phyloP scores from a whole-genome alignment of 2,888 invertebrate genomes.

The Agonopterix alstromeriana region DNA sequence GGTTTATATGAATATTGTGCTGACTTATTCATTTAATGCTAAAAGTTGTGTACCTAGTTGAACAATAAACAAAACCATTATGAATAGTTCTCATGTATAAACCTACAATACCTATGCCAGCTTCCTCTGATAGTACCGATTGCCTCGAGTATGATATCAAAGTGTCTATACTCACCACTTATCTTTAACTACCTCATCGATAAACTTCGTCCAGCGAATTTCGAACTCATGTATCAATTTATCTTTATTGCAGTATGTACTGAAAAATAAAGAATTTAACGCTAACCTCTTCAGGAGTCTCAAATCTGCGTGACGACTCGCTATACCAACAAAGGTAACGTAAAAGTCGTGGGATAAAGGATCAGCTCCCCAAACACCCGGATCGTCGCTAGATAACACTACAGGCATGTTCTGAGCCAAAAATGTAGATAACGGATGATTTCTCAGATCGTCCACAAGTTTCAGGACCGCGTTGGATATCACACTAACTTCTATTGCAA shows the following conservation, averaged over 20 bases:
- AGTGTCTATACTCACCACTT: slow-evolving; percentile 16
- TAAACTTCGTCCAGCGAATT: slow-evolving; percentile 57
- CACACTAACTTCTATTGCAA: slow-evolving; percentile 86
- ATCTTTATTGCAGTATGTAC: slow-evolving; percentile 70
- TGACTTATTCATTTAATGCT: too few species aligned
- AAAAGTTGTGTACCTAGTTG: too few species aligned
- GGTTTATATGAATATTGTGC: too few species aligned
- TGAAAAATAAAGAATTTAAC: slow-evolving; percentile 83
- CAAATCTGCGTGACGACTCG: slow-evolving; percentile 82
- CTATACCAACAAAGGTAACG: slow-evolving; percentile 85
- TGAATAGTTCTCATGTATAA: too few species aligned
- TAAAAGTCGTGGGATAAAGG: slow-evolving; percentile 85
- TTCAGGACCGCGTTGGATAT: slow-evolving; percentile 86
- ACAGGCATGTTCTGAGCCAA: slow-evolving; percentile 82
- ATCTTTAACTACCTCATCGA: slow-evolving; percentile 36
- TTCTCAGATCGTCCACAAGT: slow-evolving; percentile 83
- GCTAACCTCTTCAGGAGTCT: slow-evolving; percentile 84
- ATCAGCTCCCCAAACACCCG: slow-evolving; percentile 84
- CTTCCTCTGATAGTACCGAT: too few species aligned
- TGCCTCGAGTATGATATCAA: too few species aligned
- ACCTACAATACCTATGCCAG: too few species aligned
- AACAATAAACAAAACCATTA: too few species aligned
- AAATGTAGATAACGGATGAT: slow-evolving; percentile 82
- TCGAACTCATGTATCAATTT: slow-evolving; percentile 52
- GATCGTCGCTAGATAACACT: slow-evolving; percentile 87